phyloP scores from a whole-genome alignment of 2,113 vertebrate species.

The Cettia cetti region DNA sequence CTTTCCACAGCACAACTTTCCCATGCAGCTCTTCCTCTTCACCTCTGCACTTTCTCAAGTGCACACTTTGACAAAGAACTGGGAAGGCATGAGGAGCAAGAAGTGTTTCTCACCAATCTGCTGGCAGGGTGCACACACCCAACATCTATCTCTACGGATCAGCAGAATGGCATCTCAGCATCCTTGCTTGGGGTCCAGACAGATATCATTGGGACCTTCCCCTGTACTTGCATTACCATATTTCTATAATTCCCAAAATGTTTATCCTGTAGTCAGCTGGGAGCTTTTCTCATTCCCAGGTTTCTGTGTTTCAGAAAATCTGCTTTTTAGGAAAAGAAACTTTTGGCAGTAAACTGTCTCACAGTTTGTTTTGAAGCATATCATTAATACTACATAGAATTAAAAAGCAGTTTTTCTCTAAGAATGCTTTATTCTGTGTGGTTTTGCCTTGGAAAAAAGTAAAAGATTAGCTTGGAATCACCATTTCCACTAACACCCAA shows the following conservation, averaged over 20 bases:
- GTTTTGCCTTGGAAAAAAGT: neutral
- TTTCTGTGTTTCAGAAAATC: neutral
- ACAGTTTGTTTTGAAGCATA: neutral
- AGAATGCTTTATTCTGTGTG: neutral
- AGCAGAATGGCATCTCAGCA: neutral
- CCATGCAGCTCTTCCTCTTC: neutral
- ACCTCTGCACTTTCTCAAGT: neutral
- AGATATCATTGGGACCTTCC: accelerated
- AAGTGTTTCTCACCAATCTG: neutral
- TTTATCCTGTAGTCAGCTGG: neutral
- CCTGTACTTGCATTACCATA: neutral
- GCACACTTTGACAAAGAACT: neutral
- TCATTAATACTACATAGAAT: neutral
- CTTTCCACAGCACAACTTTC: neutral
- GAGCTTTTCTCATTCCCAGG: neutral
- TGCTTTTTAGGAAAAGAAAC: neutral
- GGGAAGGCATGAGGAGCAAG: neutral
- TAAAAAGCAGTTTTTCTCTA: neutral
- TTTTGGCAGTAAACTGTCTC: neutral
- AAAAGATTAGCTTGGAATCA: neutral
- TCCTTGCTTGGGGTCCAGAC: neutral
- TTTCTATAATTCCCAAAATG: neutral
- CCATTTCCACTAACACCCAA: neutral
- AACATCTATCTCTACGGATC: neutral
- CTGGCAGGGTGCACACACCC: neutral